Percentiles rank a stretch among this genome's conserved stretches.
These are phyloP conservation scores for Eupelmus urozonus DNA, from an alignment of 2,888 invertebrate species.

Conservation along the genomic window DNA sequence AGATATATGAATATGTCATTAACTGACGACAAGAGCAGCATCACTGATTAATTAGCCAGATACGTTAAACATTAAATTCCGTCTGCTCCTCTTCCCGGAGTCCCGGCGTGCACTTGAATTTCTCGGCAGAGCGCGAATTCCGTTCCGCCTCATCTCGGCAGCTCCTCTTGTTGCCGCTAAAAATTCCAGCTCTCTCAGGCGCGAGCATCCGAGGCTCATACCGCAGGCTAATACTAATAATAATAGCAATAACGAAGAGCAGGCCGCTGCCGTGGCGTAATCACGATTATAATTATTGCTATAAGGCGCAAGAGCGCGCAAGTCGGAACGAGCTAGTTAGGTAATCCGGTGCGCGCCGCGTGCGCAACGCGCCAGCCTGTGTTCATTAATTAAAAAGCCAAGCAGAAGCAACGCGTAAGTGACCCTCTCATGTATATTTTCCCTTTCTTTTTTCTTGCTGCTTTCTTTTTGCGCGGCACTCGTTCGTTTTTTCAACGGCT, in stretches of 20 bases:
- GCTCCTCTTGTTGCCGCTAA: neutral
- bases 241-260: slow-evolving; percentile 52
- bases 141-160: too few species aligned
- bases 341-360: slow-evolving; percentile 61
- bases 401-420: slow-evolving; percentile 62
- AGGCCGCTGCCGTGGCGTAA: slow-evolving; percentile 35
- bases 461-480: slow-evolving; percentile 56
- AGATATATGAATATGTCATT: too few species aligned
- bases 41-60: too few species aligned
- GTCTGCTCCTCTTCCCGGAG: too few species aligned
- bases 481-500: slow-evolving; percentile 67
- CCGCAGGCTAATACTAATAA: slow-evolving; percentile 54
- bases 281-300: slow-evolving; percentile 56
- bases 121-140: too few species aligned
- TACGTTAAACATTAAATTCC: too few species aligned
- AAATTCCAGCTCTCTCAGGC: slow-evolving; percentile 16
- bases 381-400: slow-evolving; percentile 72
- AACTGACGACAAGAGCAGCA: too few species aligned
- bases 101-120: too few species aligned
- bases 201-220: neutral
- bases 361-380: slow-evolving; percentile 64
- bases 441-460: neutral
- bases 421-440: slow-evolving; percentile 41
- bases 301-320: slow-evolving; percentile 52
- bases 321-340: slow-evolving; percentile 57